phyloP scores from a whole-genome alignment of 2,113 vertebrate species.

The Pitta sordida region DNA sequence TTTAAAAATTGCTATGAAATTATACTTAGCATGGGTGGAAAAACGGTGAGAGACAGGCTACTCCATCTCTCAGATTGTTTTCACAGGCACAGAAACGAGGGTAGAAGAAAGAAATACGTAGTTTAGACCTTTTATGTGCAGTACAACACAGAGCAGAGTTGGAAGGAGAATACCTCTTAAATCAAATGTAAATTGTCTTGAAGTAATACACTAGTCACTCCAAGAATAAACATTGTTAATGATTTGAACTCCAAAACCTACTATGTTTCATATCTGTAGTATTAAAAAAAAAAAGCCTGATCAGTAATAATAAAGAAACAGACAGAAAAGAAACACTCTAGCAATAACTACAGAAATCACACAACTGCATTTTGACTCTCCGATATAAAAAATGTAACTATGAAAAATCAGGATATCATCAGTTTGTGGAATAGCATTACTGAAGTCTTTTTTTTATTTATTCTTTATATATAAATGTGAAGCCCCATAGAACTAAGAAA shows the following conservation, averaged over 20 bases:
- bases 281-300: background rate
- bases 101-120: background rate
- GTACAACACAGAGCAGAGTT: background rate
- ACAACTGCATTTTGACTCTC: background rate
- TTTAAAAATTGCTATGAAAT: background rate
- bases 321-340: background rate
- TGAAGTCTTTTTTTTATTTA: background rate
- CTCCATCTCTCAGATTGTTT: background rate
- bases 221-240: background rate
- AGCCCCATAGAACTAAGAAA: background rate
- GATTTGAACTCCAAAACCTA: background rate
- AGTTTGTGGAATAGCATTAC: background rate
- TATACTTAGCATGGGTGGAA: background rate
- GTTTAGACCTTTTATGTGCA: background rate
- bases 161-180: background rate
- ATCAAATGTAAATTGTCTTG: background rate
- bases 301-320: background rate
- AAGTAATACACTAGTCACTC: background rate
- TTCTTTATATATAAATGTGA: background rate
- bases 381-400: background rate
- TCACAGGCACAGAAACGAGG: background rate
- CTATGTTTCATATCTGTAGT: background rate
- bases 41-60: background rate
- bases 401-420: background rate
- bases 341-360: background rate